phyloP scores from a whole-genome alignment of 2,113 vertebrate genomes.

The Strix uralensis region DNA sequence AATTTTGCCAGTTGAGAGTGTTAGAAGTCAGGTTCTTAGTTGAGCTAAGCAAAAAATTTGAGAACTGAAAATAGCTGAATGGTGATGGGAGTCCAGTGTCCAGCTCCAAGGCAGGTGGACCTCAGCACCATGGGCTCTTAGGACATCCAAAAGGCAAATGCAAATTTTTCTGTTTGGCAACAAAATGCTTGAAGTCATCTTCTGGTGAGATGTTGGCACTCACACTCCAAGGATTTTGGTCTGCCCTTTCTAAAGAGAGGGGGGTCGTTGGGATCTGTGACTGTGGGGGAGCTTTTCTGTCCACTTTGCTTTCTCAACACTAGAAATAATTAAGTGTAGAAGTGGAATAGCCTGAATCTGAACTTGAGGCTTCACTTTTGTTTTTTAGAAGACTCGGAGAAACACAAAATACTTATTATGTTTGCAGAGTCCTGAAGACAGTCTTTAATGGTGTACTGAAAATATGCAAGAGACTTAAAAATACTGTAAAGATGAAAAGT shows the following conservation, averaged over 20 bases:
- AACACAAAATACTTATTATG: background rate
- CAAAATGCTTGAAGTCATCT: rapidly evolving
- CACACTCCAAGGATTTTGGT: rapidly evolving
- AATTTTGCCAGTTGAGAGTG: background rate
- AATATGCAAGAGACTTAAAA: background rate
- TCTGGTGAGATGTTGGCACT: background rate
- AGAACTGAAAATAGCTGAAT: background rate
- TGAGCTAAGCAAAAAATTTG: background rate
- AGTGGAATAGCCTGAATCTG: background rate
- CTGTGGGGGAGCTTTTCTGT: background rate
- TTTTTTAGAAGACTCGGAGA: background rate
- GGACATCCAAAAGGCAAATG: background rate
- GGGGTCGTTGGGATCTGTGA: rapidly evolving
- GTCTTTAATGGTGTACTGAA: rapidly evolving
- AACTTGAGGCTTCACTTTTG: background rate
- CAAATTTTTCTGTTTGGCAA: background rate
- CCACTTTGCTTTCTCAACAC: background rate
- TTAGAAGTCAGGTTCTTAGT: background rate
- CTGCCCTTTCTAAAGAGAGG: background rate
- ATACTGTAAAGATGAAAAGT: background rate
- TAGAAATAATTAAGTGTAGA: background rate
- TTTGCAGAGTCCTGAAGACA: background rate
- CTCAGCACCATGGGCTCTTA: background rate
- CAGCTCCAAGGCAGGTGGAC: background rate
- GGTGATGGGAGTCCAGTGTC: background rate